phyloP scores from a whole-genome alignment of 2,113 vertebrate genomes.

The Vanacampus margaritifer region DNA sequence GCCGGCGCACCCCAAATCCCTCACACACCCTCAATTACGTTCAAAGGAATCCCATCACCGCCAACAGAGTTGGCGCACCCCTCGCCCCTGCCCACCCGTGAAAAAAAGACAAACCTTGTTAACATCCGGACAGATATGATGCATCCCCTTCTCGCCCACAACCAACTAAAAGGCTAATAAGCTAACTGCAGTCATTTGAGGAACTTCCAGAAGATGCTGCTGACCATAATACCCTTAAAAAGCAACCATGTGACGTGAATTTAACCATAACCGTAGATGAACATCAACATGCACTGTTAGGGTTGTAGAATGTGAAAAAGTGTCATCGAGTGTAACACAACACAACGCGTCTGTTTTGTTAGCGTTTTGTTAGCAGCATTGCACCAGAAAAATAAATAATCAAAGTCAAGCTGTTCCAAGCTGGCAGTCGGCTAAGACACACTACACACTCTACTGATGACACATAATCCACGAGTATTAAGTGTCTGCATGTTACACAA shows the following conservation, averaged over 20 bases:
- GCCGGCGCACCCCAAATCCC: too few relatives aligned
- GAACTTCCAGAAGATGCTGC: neutral
- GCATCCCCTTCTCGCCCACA: neutral
- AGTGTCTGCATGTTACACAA: neutral
- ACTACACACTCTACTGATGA: neutral
- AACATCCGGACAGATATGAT: too few relatives aligned
- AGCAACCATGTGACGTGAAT: neutral
- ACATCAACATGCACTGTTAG: neutral
- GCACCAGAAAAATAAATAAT: constrained; percentile 12
- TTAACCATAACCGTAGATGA: neutral
- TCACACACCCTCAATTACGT: too few relatives aligned
- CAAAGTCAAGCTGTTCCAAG: constrained; percentile 30
- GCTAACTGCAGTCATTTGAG: neutral
- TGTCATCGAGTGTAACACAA: neutral
- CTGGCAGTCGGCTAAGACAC: constrained; percentile 10
- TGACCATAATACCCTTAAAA: neutral
- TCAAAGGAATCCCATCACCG: too few relatives aligned
- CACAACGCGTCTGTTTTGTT: neutral
- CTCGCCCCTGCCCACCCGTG: too few relatives aligned
- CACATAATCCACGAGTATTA: neutral
- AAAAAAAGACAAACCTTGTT: too few relatives aligned
- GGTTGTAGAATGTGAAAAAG: neutral
- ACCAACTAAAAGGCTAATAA: neutral
- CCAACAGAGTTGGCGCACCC: too few relatives aligned
- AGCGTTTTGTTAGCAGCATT: neutral